A percentile compares a stretch with the other conserved stretches of the same genome.
These are phyloP conservation scores for Hydra vulgaris DNA, from an alignment of 30 jellyfish, hydroid and myxozoan genomes.

Conservation along the genomic window DNA sequence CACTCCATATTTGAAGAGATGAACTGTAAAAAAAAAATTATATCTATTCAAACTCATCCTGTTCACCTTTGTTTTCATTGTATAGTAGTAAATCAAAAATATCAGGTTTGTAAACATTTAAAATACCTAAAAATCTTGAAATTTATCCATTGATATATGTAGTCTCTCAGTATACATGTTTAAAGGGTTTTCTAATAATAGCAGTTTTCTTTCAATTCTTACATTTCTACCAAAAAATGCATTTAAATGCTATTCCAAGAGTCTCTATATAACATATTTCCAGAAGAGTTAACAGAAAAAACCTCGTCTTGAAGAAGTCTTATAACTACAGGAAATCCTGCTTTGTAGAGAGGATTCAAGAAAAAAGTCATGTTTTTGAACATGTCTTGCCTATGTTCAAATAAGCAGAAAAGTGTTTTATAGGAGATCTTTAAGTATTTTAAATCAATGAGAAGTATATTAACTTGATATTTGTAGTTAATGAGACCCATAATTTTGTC, in stretches of 20 bases:
- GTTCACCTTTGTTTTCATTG: neutral
- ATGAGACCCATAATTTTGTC: no score
- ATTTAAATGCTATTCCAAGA: neutral
- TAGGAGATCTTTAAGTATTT: neutral
- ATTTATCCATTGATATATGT: neutral
- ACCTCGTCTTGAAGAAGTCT: neutral
- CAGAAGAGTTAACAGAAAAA: neutral
- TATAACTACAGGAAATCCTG: neutral
- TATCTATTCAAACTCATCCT: neutral
- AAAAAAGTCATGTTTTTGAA: neutral
- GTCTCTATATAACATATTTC: neutral
- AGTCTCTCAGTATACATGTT: neutral
- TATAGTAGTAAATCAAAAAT: neutral
- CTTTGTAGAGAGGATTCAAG: neutral
- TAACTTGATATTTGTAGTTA: neutral
- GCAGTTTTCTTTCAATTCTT: neutral
- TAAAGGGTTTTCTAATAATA: neutral
- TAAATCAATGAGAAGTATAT: neutral
- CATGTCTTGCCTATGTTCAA: neutral
- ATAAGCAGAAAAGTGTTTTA: neutral
- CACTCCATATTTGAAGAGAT: no score
- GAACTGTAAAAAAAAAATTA: no score
- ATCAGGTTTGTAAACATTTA: neutral
- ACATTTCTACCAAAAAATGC: neutral
- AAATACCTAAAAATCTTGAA: neutral